Evolutionary conservation across 1,140 invertebrate genomes (phyloP), one percentile per base, ranked within the genome.

Genomic region (Apis florea): DNA sequence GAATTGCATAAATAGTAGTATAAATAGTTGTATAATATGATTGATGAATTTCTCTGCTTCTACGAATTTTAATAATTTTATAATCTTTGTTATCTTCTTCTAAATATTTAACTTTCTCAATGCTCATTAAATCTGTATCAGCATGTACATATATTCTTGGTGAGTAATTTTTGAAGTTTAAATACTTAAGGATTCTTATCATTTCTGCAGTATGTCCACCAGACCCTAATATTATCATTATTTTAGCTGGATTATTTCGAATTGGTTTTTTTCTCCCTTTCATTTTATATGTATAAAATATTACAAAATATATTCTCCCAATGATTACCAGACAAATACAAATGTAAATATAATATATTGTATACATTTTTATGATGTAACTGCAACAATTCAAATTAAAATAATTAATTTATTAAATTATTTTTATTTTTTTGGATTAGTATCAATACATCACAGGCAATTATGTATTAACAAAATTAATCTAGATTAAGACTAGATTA

Each of bases 141-240:
- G 98, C 97, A 74, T 98, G 90, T 72, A 99, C 93, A 90, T 98
- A 99, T 71, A 96, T 90, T 90, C 96, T 93, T 3, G 96, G 97
- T 6, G 90, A 90, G 91, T 97, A 98, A 85, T 94, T 94, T 12
- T 92, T 84, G 78, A 90, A 91, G 88, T 95, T 93, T 31, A 98
- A 89, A 59, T 94, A 93, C 83, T 95, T 92, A 49, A 97, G 90
- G 49, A 99, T 93, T 80, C 95, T 93, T 63, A 98, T 90, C 95
- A 99, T 97, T 95, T 99, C 98, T 51, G 96, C 96, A 6, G 98
- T 99, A 91, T 99, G 98, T 74, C 96, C 96, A 26, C 96, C 95
- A 10, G 95, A 96, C 17, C 95, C 95, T 61, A 96, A 92, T 61
- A 96, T 92, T 66, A 96, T 94, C 84, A 95, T 89, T 12, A 94